A percentile compares a stretch with the other conserved stretches of the same genome.
These are phyloP conservation scores for Mellilla xanthometata DNA, from an alignment of 2,888 invertebrate species.

Conservation along the genomic window DNA sequence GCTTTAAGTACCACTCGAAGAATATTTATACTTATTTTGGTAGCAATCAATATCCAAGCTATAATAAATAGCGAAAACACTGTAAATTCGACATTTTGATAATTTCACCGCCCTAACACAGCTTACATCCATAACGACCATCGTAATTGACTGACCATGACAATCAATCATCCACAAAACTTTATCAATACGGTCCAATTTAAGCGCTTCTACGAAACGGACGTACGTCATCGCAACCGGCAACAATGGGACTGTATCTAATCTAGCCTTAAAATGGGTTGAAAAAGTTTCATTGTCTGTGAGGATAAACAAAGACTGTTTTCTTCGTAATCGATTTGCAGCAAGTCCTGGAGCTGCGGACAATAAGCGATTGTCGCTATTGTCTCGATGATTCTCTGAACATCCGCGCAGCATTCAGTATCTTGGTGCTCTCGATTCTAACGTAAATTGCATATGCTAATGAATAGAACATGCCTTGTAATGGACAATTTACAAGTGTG, in stretches of 20 bases:
- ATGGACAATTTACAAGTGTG: too few species aligned
- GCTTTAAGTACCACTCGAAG: too few species aligned
- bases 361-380: slow-evolving; percentile 63
- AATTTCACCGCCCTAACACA: too few species aligned
- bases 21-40: too few species aligned
- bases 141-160: too few species aligned
- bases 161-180: slow-evolving; percentile 16
- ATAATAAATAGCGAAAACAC: too few species aligned
- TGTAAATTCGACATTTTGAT: too few species aligned
- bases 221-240: slow-evolving; percentile 43
- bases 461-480: too few species aligned
- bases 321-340: slow-evolving; percentile 61
- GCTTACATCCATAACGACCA: too few species aligned
- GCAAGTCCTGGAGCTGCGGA: slow-evolving; percentile 52
- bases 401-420: slow-evolving; percentile 12
- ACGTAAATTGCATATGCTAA: neutral
- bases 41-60: too few species aligned
- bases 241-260: slow-evolving; percentile 55
- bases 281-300: slow-evolving; percentile 62
- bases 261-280: slow-evolving; percentile 47
- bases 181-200: slow-evolving; percentile 27
- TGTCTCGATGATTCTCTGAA: slow-evolving; percentile 26
- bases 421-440: neutral
- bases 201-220: slow-evolving; percentile 34
- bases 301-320: slow-evolving; percentile 59